phyloP scores from a whole-genome alignment of 2,888 invertebrate species.

The Idaea dimidiata region DNA sequence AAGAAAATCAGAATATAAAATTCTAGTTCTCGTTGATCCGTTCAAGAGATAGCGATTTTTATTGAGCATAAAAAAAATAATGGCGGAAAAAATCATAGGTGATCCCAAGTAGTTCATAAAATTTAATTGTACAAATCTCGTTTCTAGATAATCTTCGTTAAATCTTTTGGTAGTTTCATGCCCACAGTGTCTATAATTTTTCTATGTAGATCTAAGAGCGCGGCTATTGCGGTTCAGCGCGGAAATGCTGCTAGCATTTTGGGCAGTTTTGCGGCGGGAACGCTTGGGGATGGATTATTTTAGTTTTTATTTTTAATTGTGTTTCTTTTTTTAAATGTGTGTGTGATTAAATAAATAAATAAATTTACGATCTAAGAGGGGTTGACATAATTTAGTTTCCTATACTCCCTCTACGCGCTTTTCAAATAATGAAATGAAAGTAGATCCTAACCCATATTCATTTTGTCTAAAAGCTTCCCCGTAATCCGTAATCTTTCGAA shows the following conservation, averaged over 20 bases:
- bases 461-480: too few relatives aligned
- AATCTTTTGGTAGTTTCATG: slow-evolving; percentile 11
- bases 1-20: background rate
- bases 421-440: too few relatives aligned
- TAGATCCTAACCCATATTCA: too few relatives aligned
- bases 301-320: too few relatives aligned
- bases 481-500: too few relatives aligned
- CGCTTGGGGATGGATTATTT: too few relatives aligned
- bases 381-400: too few relatives aligned
- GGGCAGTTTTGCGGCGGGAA: too few relatives aligned
- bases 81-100: background rate
- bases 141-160: background rate
- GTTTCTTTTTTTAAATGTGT: too few relatives aligned
- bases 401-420: too few relatives aligned
- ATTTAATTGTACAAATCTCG: background rate
- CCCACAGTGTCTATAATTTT: slow-evolving; percentile 19
- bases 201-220: slow-evolving; percentile 18
- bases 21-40: background rate
- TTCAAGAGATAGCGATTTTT: slow-evolving; percentile 21
- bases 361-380: slow-evolving; percentile 1
- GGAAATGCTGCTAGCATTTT: too few relatives aligned
- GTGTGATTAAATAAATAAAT: too few relatives aligned
- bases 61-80: slow-evolving; percentile 2
- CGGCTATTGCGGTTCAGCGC: background rate
- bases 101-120: background rate